Conservation (phyloP, 2,888 invertebrate species). For the Drosophila neoperkinsi region DNA sequence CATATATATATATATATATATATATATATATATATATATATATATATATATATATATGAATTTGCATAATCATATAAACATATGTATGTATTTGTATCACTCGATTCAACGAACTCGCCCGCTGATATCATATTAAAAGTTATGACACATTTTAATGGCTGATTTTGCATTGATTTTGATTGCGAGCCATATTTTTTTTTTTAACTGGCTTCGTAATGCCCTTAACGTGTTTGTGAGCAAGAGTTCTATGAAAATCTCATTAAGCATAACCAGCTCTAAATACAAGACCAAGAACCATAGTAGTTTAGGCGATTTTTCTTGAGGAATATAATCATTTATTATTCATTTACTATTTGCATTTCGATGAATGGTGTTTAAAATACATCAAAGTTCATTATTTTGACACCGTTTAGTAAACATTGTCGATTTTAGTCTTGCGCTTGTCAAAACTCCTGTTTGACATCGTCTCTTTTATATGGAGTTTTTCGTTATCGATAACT, state of each 20-base stretch:
- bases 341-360: background rate
- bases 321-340: background rate
- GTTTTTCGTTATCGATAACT: background rate
- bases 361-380: background rate
- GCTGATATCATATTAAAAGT: constrained; percentile 47
- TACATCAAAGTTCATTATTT: no score
- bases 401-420: background rate
- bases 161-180: constrained; percentile 50
- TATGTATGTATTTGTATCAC: constrained; percentile 16
- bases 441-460: background rate
- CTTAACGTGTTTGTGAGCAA: background rate
- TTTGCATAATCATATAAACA: background rate
- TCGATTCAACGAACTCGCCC: constrained; percentile 54
- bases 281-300: background rate
- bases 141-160: constrained; percentile 52
- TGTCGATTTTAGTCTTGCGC: background rate
- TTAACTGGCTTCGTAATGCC: constrained; percentile 10
- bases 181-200: constrained; percentile 1
- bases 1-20: background rate
- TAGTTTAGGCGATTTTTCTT: background rate
- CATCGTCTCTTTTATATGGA: background rate
- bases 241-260: background rate
- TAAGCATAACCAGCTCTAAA: background rate
- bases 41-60: background rate
- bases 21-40: background rate